A percentile compares a stretch with the other conserved stretches of the same genome.
Conservation (phyloP, 2,888 invertebrate species). For the Pandemis cinnamomeana region DNA sequence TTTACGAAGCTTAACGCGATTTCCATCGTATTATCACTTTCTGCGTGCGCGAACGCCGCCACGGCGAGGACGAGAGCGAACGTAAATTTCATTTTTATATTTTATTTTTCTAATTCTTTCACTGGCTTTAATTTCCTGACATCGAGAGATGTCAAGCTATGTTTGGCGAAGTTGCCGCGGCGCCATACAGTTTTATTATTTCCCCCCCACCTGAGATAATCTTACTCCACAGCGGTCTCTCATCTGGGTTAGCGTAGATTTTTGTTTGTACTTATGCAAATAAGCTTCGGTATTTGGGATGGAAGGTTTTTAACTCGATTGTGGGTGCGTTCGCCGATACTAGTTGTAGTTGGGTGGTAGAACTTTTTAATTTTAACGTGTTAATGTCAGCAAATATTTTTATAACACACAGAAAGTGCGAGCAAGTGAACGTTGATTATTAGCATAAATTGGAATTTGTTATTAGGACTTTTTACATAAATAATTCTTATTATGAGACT, state of each 20-base stretch:
- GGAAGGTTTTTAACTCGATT: constrained; percentile 41
- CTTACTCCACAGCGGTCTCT: constrained; percentile 58
- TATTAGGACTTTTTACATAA: constrained; percentile 18
- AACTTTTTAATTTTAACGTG: constrained; percentile 34
- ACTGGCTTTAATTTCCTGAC: constrained; percentile 67
- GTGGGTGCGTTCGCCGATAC: constrained; percentile 19
- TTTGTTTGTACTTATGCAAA: constrained; percentile 65
- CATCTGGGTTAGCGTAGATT: constrained; percentile 72
- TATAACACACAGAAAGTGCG: constrained; percentile 37
- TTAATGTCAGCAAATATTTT: constrained; percentile 31
- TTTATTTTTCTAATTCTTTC: constrained; percentile 53
- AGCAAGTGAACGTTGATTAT: constrained; percentile 38
- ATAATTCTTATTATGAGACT: constrained; percentile 24
- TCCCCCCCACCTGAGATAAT: constrained; percentile 69
- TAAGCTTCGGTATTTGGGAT: constrained; percentile 52
- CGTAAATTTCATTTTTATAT: constrained; percentile 67
- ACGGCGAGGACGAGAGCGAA: constrained; percentile 68
- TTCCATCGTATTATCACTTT: constrained; percentile 84
- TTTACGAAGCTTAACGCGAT: constrained; percentile 88
- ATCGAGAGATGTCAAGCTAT: constrained; percentile 76
- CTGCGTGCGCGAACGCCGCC: constrained; percentile 71
- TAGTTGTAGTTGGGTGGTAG: constrained; percentile 17
- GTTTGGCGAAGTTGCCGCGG: constrained; percentile 68
- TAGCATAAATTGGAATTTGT: constrained; percentile 37
- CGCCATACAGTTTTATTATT: constrained; percentile 79